These are phyloP conservation scores for Myotis brandtii DNA, from an alignment of 2,113 vertebrate genomes.

Conservation along the genomic window DNA sequence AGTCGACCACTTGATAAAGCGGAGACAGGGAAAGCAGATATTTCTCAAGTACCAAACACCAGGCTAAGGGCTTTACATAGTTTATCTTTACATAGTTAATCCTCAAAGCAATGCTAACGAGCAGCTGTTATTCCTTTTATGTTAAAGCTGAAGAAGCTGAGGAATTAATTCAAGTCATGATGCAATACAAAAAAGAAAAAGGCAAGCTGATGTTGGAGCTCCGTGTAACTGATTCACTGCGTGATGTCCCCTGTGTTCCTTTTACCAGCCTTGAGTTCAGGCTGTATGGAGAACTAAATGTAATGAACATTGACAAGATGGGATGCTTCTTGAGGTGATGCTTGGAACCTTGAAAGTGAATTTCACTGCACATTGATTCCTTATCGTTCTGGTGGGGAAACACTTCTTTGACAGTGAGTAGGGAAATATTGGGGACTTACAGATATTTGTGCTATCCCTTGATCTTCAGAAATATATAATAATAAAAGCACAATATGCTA, in stretches of 20 bases:
- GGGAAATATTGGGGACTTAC: neutral
- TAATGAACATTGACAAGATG: neutral
- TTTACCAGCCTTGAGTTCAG: neutral
- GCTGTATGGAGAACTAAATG: neutral
- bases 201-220: neutral
- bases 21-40: neutral
- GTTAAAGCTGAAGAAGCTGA: conserved; percentile 16
- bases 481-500: no score
- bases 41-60: neutral
- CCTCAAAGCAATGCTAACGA: neutral
- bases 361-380: neutral
- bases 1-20: neutral
- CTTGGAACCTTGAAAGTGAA: neutral
- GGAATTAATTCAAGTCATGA: conserved; percentile 45
- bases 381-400: neutral
- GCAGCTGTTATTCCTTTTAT: neutral
- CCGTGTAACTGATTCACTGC: neutral
- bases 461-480: neutral
- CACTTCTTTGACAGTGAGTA: neutral
- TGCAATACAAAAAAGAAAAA: neutral
- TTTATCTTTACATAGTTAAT: conserved; percentile 17
- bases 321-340: neutral
- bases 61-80: neutral
- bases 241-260: neutral
- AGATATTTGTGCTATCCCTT: neutral